Evolutionary conservation across 2,888 invertebrate species (phyloP).

Genomic region (Drosophila prolongata): DNA sequence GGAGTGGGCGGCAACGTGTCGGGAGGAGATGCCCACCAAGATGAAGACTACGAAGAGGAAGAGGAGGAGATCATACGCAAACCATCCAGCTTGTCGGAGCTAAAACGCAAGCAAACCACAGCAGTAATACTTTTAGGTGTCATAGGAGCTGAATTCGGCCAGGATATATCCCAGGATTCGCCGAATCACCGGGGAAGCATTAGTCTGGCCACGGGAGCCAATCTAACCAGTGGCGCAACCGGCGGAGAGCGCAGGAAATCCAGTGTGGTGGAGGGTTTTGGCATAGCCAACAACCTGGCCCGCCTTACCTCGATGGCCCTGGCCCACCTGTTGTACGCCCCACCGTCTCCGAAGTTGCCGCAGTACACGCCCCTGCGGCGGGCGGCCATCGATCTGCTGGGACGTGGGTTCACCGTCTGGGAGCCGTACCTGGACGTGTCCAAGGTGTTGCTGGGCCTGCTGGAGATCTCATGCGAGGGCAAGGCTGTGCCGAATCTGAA

Average conservation of each 20-base stretch:
- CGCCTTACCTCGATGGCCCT: slow-evolving; percentile 97
- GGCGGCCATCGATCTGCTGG: slow-evolving; percentile 98
- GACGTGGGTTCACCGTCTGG: slow-evolving; percentile 99
- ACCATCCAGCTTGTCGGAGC: slow-evolving; percentile 93
- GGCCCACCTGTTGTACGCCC: slow-evolving; percentile 95
- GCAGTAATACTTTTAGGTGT: slow-evolving; percentile 98
- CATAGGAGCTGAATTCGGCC: slow-evolving; percentile 99
- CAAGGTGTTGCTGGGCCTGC: slow-evolving; percentile 92
- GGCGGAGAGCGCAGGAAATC: slow-evolving; percentile 87
- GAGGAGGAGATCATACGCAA: slow-evolving; percentile 94
- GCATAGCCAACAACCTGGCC: slow-evolving; percentile 94
- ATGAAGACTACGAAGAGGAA: slow-evolving; percentile 92
- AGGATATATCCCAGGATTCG: slow-evolving; percentile 92
- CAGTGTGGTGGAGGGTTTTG: slow-evolving; percentile 94
- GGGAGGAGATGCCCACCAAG: slow-evolving; percentile 73
- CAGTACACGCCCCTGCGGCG: slow-evolving; percentile 96
- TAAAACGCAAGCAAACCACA: slow-evolving; percentile 97
- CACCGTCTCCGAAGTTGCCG: slow-evolving; percentile 93
- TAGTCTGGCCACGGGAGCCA: slow-evolving; percentile 40
- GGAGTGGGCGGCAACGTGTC: slow-evolving; percentile 34
- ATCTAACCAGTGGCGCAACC: slow-evolving; percentile 7
- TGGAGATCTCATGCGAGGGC: slow-evolving; percentile 96
- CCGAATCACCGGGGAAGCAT: slow-evolving; percentile 78
- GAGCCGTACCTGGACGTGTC: slow-evolving; percentile 98
- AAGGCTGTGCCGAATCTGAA: slow-evolving; percentile 96